Base-by-base conservation (phyloP, 2,888 invertebrate species). In the Ichneumoninae sp. region DNA sequence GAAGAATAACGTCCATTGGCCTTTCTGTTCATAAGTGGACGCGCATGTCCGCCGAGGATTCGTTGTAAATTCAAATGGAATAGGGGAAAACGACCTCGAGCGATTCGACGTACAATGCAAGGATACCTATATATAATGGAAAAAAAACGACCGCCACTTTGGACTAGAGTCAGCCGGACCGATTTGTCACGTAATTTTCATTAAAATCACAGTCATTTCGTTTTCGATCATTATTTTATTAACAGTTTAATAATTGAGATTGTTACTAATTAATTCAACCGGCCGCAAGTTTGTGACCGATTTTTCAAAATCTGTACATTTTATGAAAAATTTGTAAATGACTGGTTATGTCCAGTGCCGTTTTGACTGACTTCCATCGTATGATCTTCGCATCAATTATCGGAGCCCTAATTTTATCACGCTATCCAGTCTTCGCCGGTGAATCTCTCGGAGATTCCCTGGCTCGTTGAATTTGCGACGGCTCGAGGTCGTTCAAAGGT, bases 401-500 rank as follows among this genome's bases (percentile, higher is more conserved):
- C 44, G 73, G 30, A 47, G 26, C 8, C 16, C 44, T 16, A 73
- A 60, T 73, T 73, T 26, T 7, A n/a, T 66, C 10, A 8, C 47
- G 10, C 19, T 47, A 10, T 40, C 13, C 52, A 8, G 8, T 30
- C 33, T 13, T 69, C 69, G 16, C 26, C 16, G 26, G 26, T n/a
- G 26, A 5, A 5, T n/a, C 33, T 13, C 10, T 52, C n/a, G 1
- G 6, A 63, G 26, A 6, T 63, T 16, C 6, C 30, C 33, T 16
- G 33, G 16, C 33, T 63, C 63, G 63, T 63, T 33, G 10, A n/a
- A 52, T 50, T 52, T 52, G 40, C 13, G 10, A 16, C 30, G 54
- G 10, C 19, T 22, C 73, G 71, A 80, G 79, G 79, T 73, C 52
- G 66, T 47, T 57, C 73, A 74, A 80, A 80, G 71, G 73, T 80